These are phyloP conservation scores for Potorous gilbertii DNA, from an alignment of 2,797 vertebrate species.

Conservation along the genomic window DNA sequence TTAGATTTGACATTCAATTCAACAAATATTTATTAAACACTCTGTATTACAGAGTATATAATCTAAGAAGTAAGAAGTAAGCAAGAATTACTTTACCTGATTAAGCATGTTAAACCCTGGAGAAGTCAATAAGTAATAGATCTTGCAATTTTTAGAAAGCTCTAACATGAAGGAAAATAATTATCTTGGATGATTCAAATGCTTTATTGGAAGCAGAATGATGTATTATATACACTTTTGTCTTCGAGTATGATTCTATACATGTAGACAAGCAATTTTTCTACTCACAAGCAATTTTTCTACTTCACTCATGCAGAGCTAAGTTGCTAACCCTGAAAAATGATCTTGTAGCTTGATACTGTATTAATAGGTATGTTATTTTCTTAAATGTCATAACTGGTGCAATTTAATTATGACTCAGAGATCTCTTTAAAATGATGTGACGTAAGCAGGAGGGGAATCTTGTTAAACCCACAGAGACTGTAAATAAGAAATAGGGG, in stretches of 20 bases:
- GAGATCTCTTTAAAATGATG: neutral
- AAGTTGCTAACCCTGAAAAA: neutral
- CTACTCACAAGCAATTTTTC: neutral
- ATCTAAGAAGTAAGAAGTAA: conserved; percentile 5
- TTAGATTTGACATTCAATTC: neutral
- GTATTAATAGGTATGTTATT: neutral
- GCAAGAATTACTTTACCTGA: conserved; percentile 12
- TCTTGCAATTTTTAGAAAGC: conserved; percentile 15
- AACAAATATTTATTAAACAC: too few relatives aligned
- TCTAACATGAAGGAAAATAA: neutral
- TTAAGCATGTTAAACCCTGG: neutral
- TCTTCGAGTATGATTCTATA: too few relatives aligned
- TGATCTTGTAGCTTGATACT: neutral
- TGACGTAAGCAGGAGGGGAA: neutral
- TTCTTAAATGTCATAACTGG: conserved; percentile 26
- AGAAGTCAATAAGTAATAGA: conserved; percentile 17
- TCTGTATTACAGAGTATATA: too few relatives aligned
- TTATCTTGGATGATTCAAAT: neutral
- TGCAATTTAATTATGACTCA: neutral
- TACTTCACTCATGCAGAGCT: neutral
- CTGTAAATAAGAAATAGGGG: conserved; percentile 28
- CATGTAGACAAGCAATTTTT: neutral
- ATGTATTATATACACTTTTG: neutral
- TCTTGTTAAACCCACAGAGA: conserved; percentile 25
- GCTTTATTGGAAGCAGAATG: neutral